Base-by-base conservation (phyloP, 2,797 vertebrate genomes). In the Bufotes viridis region DNA sequence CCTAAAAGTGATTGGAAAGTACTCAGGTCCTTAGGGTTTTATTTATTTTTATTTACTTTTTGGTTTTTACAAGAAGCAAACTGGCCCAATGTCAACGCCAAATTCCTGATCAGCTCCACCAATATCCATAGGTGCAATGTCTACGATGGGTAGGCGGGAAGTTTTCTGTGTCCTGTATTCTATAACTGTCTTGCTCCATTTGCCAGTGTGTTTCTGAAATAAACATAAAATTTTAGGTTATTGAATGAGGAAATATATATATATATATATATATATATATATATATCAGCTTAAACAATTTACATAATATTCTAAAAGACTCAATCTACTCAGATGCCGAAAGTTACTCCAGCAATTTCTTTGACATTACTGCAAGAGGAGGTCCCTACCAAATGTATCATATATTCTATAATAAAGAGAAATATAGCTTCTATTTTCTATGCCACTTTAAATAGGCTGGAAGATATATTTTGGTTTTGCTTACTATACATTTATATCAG, bases 91-190 rank as follows among this genome's bases (percentile, higher is more conserved):
- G 63, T 99, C 98, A 5, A 98, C 96, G 82, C 98, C 98, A 60
- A 99, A 99, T 95, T 99, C 98, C 94, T 99, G 98, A 80, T 98
- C 96, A 0, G 96, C 93, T 91, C 97, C 97, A 75, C 98, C 98
- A 90, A 99, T 97, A 95, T 99, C 98, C 96, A 98, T 95, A 90
- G 98, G 98, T 75, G 98, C 98, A 92, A 99, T 96, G 94, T 99
- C 98, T 91, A 98, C 95, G 67, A 99, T 97, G 93, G 98, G 98
- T 87, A 99, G 96, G 89, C 98, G 98, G 0, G 97, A 98, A 88
- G 98, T 99, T 93, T 99, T 99, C 97, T 99, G 98, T 8, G 98
- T 97, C 90, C 95, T 96, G 95, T 99, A 99, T 93, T 99, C 97
- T 0, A 99, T 95, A 87, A 98, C 94, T 1, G 98, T 98, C 95